Evolutionary conservation across 2,113 vertebrate species (phyloP).

Genomic region (Trematomus loennbergii): DNA sequence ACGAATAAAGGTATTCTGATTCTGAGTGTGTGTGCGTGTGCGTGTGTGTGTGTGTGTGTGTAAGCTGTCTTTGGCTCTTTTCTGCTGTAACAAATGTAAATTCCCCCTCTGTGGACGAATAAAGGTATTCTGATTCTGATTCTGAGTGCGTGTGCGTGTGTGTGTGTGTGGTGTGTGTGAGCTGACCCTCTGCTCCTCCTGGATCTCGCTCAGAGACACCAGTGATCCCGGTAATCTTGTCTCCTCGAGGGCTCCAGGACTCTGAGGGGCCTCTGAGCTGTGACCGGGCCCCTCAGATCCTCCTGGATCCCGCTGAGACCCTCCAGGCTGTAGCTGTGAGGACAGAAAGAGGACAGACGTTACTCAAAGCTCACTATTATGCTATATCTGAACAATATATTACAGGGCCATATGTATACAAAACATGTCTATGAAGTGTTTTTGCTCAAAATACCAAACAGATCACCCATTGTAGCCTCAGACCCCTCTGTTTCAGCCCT

Average conservation of each 20-base stretch:
- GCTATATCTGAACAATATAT: too few relatives aligned
- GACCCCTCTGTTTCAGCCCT: too few relatives aligned
- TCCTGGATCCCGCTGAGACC: conserved; percentile 87
- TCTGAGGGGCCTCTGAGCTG: conserved; percentile 69
- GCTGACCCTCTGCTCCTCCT: conserved; percentile 87
- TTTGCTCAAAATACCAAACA: too few relatives aligned
- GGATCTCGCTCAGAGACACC: conserved; percentile 90
- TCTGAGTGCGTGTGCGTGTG: too few relatives aligned
- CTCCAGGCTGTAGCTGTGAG: conserved; percentile 94
- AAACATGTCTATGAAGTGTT: too few relatives aligned
- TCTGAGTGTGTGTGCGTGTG: too few relatives aligned
- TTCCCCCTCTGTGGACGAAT: too few relatives aligned
- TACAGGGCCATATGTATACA: too few relatives aligned
- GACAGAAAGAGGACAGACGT: conserved; percentile 46
- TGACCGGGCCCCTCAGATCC: conserved; percentile 80
- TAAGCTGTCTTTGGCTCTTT: conserved; percentile 5
- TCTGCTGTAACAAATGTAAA: too few relatives aligned
- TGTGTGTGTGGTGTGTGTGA: background rate
- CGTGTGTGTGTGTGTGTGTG: background rate
- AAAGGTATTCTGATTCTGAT: too few relatives aligned
- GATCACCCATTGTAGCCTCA: too few relatives aligned
- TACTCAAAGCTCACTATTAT: background rate
- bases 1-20: too few relatives aligned
- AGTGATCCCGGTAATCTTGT: conserved; percentile 87
- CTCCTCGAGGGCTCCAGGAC: conserved; percentile 80